Percentiles rank a stretch among this genome's conserved stretches.
These are phyloP conservation scores for Chironomus tentans DNA, from an alignment of 2,888 invertebrate species.

Conservation along the genomic window DNA sequence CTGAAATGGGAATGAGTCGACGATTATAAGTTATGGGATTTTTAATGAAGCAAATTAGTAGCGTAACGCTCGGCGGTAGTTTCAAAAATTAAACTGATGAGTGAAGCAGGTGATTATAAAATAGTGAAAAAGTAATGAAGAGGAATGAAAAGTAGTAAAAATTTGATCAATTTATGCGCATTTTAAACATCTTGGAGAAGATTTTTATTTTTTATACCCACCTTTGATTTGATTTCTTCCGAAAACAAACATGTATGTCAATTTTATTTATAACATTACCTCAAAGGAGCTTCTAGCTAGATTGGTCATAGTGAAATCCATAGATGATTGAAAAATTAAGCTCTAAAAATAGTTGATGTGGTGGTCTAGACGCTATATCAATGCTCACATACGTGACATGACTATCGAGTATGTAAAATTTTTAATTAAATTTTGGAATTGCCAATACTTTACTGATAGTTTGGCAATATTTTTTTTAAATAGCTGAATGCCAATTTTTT, in stretches of 20 bases:
- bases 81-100: background rate
- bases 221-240: too few relatives aligned
- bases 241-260: too few relatives aligned
- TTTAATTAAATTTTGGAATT: background rate
- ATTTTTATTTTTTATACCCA: too few relatives aligned
- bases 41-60: slow-evolving; percentile 3
- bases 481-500: background rate
- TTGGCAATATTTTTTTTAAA: background rate
- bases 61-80: background rate
- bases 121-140: background rate
- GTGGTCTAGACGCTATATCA: background rate
- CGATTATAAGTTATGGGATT: slow-evolving; percentile 4
- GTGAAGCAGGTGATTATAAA: background rate
- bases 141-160: background rate
- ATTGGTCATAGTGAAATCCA: too few relatives aligned
- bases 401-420: background rate
- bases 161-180: too few relatives aligned
- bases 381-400: background rate
- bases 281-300: too few relatives aligned
- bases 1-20: background rate
- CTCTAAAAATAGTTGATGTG: background rate
- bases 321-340: too few relatives aligned
- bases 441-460: too few relatives aligned
- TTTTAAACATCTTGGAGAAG: too few relatives aligned
- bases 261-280: too few relatives aligned